These are phyloP conservation scores for Battus philenor DNA, from an alignment of 1,140 invertebrate genomes.

Conservation along the genomic window DNA sequence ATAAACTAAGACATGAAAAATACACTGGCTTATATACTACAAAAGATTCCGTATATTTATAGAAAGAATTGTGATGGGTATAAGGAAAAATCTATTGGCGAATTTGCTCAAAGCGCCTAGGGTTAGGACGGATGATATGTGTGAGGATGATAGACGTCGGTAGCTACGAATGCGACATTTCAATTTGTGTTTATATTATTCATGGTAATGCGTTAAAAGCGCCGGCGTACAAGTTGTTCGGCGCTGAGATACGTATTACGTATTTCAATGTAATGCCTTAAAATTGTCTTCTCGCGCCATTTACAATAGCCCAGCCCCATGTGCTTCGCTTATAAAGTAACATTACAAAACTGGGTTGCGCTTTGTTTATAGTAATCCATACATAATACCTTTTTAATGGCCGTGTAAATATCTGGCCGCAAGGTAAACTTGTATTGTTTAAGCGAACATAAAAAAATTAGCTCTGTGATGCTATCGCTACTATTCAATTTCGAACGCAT, in stretches of 20 bases:
- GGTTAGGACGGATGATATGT: slow-evolving; percentile 45
- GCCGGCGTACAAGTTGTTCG: slow-evolving; percentile 50
- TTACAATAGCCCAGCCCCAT: slow-evolving; percentile 48
- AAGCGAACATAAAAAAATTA: too few species aligned
- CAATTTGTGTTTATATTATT: slow-evolving; percentile 74
- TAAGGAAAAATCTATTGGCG: slow-evolving; percentile 59
- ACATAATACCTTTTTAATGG: slow-evolving; percentile 22
- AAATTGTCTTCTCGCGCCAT: slow-evolving; percentile 71
- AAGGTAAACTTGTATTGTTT: too few species aligned
- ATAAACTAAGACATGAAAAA: too few species aligned
- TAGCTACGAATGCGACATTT: slow-evolving; percentile 72
- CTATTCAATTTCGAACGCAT: slow-evolving; percentile 4
- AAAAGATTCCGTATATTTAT: too few species aligned
- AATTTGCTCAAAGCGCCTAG: slow-evolving; percentile 40
- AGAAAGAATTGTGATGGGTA: too few species aligned
- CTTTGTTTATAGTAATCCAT: too few species aligned
- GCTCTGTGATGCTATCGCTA: too few species aligned
- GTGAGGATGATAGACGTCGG: slow-evolving; percentile 48
- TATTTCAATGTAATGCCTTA: slow-evolving; percentile 68
- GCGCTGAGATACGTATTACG: slow-evolving; percentile 43
- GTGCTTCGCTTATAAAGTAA: slow-evolving; percentile 65
- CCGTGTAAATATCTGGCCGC: too few species aligned
- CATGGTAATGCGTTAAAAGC: slow-evolving; percentile 75
- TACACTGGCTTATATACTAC: too few species aligned
- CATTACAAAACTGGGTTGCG: slow-evolving; percentile 41